These are phyloP conservation scores for Ectemnius lituratus DNA, from an alignment of 2,888 invertebrate genomes.

Conservation along the genomic window DNA sequence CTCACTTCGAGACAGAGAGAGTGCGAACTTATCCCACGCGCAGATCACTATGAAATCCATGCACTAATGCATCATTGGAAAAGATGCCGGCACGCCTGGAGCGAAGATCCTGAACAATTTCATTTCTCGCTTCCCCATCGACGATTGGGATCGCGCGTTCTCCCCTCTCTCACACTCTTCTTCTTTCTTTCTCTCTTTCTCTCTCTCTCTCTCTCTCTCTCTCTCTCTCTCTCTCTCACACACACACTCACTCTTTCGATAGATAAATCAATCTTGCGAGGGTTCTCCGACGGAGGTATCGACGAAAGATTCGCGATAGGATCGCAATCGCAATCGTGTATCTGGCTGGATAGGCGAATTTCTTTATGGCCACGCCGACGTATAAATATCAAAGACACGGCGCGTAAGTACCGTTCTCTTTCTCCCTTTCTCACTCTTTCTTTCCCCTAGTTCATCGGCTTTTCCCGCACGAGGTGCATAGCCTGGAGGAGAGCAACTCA, in stretches of 20 bases:
- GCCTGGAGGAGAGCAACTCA: background rate
- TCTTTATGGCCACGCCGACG: slow-evolving; percentile 33
- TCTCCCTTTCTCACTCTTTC: slow-evolving; percentile 8
- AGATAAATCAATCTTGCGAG: background rate
- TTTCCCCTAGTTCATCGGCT: background rate
- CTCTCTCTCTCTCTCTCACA: background rate
- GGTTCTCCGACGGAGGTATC: slow-evolving; percentile 1
- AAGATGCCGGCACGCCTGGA: background rate
- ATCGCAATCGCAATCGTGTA: background rate
- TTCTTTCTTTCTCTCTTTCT: background rate
- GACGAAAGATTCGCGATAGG: background rate
- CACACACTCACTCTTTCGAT: background rate
- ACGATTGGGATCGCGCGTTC: background rate
- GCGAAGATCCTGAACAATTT: background rate
- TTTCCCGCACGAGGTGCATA: background rate
- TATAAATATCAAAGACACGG: slow-evolving; percentile 36
- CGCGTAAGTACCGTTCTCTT: slow-evolving; percentile 17
- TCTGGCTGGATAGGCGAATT: slow-evolving; percentile 9
- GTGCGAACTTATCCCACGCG: background rate
- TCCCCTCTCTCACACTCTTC: no score
- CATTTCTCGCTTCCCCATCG: slow-evolving; percentile 7
- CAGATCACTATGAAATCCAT: no score
- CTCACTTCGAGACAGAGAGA: background rate
- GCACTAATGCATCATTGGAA: no score
- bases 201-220: no score